phyloP scores from a whole-genome alignment of 2,888 invertebrate species.

The Chrysina gloriosa region DNA sequence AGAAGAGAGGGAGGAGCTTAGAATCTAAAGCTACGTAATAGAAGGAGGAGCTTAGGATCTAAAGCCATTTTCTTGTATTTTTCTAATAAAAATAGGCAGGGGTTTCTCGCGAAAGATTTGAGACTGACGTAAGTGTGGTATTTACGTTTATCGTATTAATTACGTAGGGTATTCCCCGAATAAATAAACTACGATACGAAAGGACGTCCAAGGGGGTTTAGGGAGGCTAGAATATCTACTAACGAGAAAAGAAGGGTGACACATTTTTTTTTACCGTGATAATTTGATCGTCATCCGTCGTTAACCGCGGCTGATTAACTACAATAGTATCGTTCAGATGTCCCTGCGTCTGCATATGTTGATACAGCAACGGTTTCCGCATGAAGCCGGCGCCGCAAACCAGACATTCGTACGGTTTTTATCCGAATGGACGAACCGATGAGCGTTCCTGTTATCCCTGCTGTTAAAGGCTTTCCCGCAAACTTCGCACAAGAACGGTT shows the following conservation, averaged over 20 bases:
- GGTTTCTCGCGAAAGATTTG: too few species aligned
- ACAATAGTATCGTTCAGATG: constrained; percentile 86
- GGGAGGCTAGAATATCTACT: constrained; percentile 20
- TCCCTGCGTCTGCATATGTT: constrained; percentile 80
- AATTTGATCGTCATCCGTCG: constrained; percentile 68
- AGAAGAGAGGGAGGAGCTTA: too few species aligned
- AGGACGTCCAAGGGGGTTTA: too few species aligned
- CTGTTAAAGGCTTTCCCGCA: constrained; percentile 88
- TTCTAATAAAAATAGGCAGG: too few species aligned
- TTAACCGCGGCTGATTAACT: constrained; percentile 82
- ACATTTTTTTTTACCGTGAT: constrained; percentile 58
- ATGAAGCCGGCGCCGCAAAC: constrained; percentile 86
- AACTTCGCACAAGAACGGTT: constrained; percentile 65
- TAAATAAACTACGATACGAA: too few species aligned
- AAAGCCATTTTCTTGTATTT: too few species aligned
- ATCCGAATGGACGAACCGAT: constrained; percentile 86
- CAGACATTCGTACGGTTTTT: constrained; percentile 88
- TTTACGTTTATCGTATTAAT: too few species aligned
- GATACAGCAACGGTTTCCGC: constrained; percentile 81
- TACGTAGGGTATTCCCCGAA: too few species aligned
- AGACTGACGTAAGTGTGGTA: too few species aligned
- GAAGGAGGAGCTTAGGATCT: too few species aligned
- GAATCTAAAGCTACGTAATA: too few species aligned
- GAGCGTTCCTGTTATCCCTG: constrained; percentile 86
- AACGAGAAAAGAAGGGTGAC: constrained; percentile 23